These are phyloP conservation scores for Eulemur rubriventer DNA, from an alignment of 2,797 vertebrate genomes.

Conservation along the genomic window DNA sequence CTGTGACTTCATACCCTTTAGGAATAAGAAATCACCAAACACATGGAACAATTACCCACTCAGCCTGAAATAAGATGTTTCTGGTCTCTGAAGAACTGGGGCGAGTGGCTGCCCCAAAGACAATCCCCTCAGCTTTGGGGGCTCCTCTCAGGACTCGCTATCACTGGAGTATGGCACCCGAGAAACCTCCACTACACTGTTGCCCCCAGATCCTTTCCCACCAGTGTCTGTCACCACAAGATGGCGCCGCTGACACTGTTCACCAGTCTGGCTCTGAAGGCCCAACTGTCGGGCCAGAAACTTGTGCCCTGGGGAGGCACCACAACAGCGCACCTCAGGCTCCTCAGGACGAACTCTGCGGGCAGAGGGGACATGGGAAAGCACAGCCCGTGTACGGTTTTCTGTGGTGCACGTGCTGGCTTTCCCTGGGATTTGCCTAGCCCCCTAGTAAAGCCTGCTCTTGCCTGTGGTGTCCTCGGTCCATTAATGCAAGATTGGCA, in stretches of 20 bases:
- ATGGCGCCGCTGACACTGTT: background rate
- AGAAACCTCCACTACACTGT: background rate
- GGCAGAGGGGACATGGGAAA: background rate
- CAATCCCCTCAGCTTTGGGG: background rate
- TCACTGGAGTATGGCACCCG: background rate
- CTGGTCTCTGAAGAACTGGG: background rate
- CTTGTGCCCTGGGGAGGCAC: background rate
- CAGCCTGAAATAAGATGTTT: background rate
- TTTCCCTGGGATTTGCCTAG: background rate
- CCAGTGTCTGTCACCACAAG: background rate
- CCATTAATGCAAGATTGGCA: background rate
- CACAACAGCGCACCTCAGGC: no score
- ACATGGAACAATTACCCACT: background rate
- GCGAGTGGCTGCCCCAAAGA: background rate
- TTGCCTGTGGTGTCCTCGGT: background rate
- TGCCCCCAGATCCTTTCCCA: background rate
- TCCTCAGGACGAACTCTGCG: background rate
- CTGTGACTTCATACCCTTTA: background rate
- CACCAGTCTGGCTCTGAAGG: background rate
- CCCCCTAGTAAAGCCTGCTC: conserved; percentile 53
- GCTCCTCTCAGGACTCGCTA: background rate
- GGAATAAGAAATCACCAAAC: background rate
- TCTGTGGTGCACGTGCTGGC: background rate
- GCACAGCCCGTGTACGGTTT: background rate
- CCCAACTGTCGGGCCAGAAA: background rate